These are phyloP conservation scores for Entomobrya multifasciata DNA, from an alignment of 2,888 invertebrate species.

Conservation along the genomic window DNA sequence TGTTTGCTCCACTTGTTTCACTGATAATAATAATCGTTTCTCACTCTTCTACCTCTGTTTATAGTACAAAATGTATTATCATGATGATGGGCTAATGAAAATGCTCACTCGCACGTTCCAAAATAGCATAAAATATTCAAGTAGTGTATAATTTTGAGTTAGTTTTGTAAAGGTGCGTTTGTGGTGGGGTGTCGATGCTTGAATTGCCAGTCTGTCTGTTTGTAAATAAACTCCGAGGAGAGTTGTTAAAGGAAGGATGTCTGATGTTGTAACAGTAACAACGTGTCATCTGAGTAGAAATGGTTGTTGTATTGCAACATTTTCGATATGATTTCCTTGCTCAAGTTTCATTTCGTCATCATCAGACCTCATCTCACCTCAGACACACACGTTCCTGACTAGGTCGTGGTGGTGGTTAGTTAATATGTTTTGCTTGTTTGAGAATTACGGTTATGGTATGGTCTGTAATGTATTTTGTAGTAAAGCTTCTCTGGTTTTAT, in stretches of 20 bases:
- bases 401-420: too few species aligned
- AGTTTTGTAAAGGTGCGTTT: too few species aligned
- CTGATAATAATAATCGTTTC: not conserved
- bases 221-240: not conserved
- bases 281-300: too few species aligned
- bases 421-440: too few species aligned
- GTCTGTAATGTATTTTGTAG: too few species aligned
- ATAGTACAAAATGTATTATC: not conserved
- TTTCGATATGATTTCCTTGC: not conserved
- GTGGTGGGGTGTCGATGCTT: not conserved
- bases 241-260: not conserved
- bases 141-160: not conserved
- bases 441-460: too few species aligned
- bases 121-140: not conserved
- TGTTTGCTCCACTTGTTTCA: not conserved
- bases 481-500: too few species aligned
- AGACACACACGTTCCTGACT: not conserved
- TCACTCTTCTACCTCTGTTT: not conserved
- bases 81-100: slow-evolving; percentile 1
- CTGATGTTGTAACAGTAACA: not conserved
- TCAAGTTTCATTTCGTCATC: not conserved
- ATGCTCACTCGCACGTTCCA: not conserved
- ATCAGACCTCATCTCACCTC: not conserved
- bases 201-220: not conserved
- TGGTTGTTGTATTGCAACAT: not conserved